phyloP scores from a whole-genome alignment of 2,888 invertebrate genomes.

The Leucoma salicis region DNA sequence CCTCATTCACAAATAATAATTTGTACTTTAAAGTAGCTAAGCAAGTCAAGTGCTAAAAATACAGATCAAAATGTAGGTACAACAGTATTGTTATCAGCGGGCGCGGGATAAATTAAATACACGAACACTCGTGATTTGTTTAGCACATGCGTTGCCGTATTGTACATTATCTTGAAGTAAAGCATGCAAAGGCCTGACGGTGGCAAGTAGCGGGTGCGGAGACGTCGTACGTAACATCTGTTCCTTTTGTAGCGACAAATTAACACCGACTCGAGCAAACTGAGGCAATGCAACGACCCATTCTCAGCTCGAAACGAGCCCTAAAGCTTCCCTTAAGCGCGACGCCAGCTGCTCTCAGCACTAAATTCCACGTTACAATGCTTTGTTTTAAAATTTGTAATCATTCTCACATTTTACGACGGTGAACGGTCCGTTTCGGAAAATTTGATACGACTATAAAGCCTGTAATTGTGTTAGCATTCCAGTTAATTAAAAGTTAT shows the following conservation, averaged over 20 bases:
- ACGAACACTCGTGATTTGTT: no score
- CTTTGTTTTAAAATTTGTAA: constrained; percentile 81
- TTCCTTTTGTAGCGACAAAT: constrained; percentile 73
- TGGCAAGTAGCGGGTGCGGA: constrained; percentile 15
- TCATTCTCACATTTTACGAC: constrained; percentile 81
- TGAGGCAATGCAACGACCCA: constrained; percentile 66
- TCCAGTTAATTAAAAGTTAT: constrained; percentile 81
- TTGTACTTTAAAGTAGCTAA: no score
- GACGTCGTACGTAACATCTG: constrained; percentile 62
- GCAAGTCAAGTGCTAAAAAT: no score
- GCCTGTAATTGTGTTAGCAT: constrained; percentile 78
- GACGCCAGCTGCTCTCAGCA: constrained; percentile 69
- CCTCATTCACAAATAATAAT: no score
- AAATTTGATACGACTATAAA: constrained; percentile 81
- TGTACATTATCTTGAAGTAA: constrained; percentile 2
- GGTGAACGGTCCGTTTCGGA: constrained; percentile 77
- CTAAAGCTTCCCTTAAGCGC: constrained; percentile 72
- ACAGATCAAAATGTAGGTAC: no score
- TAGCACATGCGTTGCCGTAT: no score
- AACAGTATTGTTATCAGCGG: no score
- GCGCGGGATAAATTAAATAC: no score
- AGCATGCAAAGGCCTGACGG: constrained; percentile 8
- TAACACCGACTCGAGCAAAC: constrained; percentile 69
- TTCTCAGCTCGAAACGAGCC: constrained; percentile 64
- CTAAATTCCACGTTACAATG: constrained; percentile 77